Evolutionary conservation across 2,888 invertebrate species (phyloP), one percentile per base, ranked within the genome.

Genomic region (Stramonita haemastoma): DNA sequence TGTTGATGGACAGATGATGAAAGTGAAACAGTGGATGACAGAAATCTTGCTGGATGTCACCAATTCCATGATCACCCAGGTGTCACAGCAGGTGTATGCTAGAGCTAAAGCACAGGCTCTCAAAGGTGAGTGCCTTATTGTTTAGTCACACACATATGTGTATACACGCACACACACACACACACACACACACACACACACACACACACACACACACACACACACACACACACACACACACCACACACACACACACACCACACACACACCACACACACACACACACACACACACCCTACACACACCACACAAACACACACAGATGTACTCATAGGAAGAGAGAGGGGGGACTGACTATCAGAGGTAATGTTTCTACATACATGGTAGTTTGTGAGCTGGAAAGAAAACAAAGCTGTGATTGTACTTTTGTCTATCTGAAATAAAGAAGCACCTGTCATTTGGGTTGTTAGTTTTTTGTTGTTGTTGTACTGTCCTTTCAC

Each of bases 21-120:
- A 97, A 95, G 98, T 99, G 88, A 97, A 99, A 91, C 97, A 97
- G 91, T 97, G 98, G 93, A 97, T 99, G 96, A 99, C 99, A 60
- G 98, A 99, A 96, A 98, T 99, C 94, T 97, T 99, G 91, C 97
- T 99, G 94, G 98, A 98, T 96, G 99, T 99, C 94, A 99, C 99
- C 46, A 98, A 98, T 96, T 97, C 97, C 96, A 98, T 98, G 97
- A 98, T 99, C 95, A 97, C 97, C 95, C 97, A 97, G 95, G 97
- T 98, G 95, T 98, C 98, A 96, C 97, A 97, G 96, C 98, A 98
- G 97, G 98, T 98, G 96, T 97, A 97, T 96, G 97, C 97, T 97
- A 97, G 97, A 96, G 97, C 97, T 95, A 94, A 94, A 91, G 90
- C 91, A 81, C 93, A 93, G 77, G 95, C 94, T 13, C 91, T 93